A percentile compares a stretch with the other conserved stretches of the same genome.
Evolutionary conservation across 2,113 vertebrate genomes (phyloP).

Genomic region (Mesoclemmys tuberculata): DNA sequence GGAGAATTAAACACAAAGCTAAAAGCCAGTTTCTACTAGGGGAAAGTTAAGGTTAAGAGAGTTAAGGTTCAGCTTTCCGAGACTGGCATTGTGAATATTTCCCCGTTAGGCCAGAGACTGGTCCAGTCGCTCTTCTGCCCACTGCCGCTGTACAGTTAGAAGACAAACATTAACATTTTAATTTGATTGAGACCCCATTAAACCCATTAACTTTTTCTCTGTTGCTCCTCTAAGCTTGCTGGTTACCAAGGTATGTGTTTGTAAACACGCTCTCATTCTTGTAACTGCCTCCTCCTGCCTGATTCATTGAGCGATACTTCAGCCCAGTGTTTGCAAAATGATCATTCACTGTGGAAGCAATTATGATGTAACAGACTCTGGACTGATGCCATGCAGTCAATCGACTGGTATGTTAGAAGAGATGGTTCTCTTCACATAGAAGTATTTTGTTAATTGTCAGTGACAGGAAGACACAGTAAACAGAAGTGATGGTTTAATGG

Average conservation of each 20-base stretch:
- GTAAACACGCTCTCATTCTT: neutral
- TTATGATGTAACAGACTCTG: accelerated
- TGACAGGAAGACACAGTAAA: constrained; percentile 35
- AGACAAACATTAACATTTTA: neutral
- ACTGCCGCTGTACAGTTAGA: neutral
- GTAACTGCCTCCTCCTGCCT: neutral
- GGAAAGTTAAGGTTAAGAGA: too few relatives aligned
- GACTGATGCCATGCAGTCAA: neutral
- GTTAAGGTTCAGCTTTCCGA: neutral
- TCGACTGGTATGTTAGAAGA: neutral
- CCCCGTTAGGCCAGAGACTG: neutral
- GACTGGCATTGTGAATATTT: neutral
- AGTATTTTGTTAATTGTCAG: constrained; percentile 20
- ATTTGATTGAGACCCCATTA: neutral
- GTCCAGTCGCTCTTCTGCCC: accelerated
- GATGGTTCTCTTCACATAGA: neutral
- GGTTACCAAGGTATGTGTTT: neutral
- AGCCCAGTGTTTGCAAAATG: neutral
- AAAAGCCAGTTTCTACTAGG: neutral
- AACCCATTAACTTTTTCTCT: neutral
- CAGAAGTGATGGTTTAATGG: constrained; percentile 18
- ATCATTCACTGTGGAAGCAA: neutral
- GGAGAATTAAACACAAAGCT: neutral
- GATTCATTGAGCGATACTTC: neutral
- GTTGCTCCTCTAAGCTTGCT: neutral